Evolutionary conservation across 2,113 vertebrate genomes (phyloP), one percentile per base, ranked within the genome.

Genomic region (Ictidomys tridecemlineatus): DNA sequence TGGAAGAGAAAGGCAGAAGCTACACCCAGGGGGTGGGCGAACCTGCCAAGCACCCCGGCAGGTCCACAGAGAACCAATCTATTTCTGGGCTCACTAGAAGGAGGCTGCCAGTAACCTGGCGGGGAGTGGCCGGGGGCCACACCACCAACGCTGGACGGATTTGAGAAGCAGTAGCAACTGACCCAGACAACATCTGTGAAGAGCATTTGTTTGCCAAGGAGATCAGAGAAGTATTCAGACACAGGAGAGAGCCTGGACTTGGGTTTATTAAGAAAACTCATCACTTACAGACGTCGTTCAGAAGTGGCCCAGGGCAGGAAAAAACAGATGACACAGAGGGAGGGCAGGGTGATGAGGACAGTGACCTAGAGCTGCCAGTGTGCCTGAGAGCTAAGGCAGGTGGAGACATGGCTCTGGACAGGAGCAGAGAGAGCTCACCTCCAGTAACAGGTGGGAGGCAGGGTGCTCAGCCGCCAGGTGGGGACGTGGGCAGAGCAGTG

Each of bases 261-360:
- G 56, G 34, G 18, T 6, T 63, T 30, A 74, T 63, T 70, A 67
- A 18, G 34, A 12, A 61, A 26, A 42, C 5, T 45, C 18, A 6
- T 67, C 34, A 13, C 51, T 56, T 86, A 30, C 28, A 45, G 34
- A 42, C 42, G 72, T 72, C 51, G 12, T 70, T 10, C 63, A 9
- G n/a, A 89, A 74, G 32, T 67, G 79, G 22, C 28, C 8, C 6
- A 53, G 48, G 17, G 61, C 61, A 53, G 14, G 7, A 61, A 12
- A 17, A 65, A 20, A 22, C 2, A 18, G 61, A n/a, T 2, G 34
- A 4, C 8, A 4, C 0, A 9, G 14, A 16, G 13, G 6, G 16
- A 13, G 63, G 51, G 70, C 17, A 24, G 34, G 26, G 34, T 28
- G n/a, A 1, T 1, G 48, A 30, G 45, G 7, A 4, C 5, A 12